A percentile compares a stretch with the other conserved stretches of the same genome.
These are phyloP conservation scores for Grapholita molesta DNA, from an alignment of 1,140 invertebrate genomes.

Conservation along the genomic window DNA sequence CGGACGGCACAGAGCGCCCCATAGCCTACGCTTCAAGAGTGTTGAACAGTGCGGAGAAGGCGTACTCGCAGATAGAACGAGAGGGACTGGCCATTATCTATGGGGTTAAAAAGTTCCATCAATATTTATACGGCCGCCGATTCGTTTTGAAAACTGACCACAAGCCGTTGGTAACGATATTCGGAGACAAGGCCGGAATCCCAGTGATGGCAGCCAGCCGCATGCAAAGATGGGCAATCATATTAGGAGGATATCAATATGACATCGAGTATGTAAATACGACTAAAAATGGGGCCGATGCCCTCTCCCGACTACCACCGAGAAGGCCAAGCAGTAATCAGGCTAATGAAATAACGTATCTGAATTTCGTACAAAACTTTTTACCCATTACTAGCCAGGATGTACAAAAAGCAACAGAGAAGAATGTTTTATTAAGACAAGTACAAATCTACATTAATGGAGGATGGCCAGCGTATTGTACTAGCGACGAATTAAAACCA, in stretches of 20 bases:
- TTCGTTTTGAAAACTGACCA: conserved; percentile 60
- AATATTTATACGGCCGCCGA: too few species aligned
- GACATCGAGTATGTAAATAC: conserved; percentile 42
- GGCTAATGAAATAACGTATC: too few species aligned
- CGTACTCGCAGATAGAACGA: conserved; percentile 13
- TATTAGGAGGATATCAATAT: conserved; percentile 48
- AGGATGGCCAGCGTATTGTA: neutral
- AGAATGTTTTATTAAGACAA: neutral
- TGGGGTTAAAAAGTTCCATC: too few species aligned
- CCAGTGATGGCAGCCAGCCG: conserved; percentile 41
- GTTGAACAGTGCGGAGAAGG: conserved; percentile 6
- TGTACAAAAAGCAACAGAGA: neutral
- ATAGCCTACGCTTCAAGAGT: conserved; percentile 16
- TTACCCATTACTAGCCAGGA: neutral
- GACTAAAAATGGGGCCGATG: conserved; percentile 29
- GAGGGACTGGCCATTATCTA: conserved; percentile 5
- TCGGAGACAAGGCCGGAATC: conserved; percentile 48
- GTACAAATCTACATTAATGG: neutral
- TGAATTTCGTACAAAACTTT: neutral
- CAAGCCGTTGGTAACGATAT: conserved; percentile 70
- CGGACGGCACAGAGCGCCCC: conserved; percentile 5
- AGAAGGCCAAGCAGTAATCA: neutral
- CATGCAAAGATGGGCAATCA: conserved; percentile 51
- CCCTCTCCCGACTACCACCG: conserved; percentile 22
- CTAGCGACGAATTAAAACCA: neutral